Evolutionary conservation across 2,797 vertebrate species (phyloP).

Genomic region (Diglossa cyanea): DNA sequence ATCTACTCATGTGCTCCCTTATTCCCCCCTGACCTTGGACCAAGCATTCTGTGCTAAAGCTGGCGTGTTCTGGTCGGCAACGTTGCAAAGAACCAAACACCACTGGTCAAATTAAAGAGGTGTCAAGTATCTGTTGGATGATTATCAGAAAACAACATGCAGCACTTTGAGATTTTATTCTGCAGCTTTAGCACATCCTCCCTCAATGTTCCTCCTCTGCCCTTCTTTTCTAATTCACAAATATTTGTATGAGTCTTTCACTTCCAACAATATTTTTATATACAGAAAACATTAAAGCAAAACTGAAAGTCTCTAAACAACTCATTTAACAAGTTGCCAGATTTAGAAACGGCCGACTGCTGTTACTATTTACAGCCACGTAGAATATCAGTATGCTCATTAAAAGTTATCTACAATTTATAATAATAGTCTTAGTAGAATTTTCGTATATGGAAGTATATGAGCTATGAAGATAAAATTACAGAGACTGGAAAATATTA

Average conservation of each 20-base stretch:
- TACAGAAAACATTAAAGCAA: background rate
- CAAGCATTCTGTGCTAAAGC: conserved; percentile 60
- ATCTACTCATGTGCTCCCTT: conserved; percentile 31
- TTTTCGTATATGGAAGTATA: background rate
- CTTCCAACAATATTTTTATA: background rate
- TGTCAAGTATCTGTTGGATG: conserved; percentile 57
- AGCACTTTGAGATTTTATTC: conserved; percentile 22
- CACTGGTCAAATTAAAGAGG: conserved; percentile 54
- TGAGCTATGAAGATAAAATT: background rate
- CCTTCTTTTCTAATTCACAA: background rate
- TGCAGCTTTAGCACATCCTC: conserved; percentile 5
- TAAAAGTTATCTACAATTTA: background rate
- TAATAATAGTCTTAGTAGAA: background rate
- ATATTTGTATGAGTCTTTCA: background rate
- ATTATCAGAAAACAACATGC: conserved; percentile 55
- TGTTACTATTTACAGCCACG: conserved; percentile 49
- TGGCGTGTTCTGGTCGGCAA: conserved; percentile 56
- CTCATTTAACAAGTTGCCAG: conserved; percentile 38
- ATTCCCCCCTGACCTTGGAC: conserved; percentile 43
- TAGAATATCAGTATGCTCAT: background rate
- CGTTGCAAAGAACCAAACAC: conserved; percentile 37
- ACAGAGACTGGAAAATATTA: background rate
- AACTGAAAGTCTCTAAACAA: conserved; percentile 55
- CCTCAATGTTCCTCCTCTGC: background rate
- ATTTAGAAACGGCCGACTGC: conserved; percentile 44